A percentile compares a stretch with the other conserved stretches of the same genome.
Conservation (phyloP, 2,888 invertebrate genomes). For the Cremastinae sp. region DNA sequence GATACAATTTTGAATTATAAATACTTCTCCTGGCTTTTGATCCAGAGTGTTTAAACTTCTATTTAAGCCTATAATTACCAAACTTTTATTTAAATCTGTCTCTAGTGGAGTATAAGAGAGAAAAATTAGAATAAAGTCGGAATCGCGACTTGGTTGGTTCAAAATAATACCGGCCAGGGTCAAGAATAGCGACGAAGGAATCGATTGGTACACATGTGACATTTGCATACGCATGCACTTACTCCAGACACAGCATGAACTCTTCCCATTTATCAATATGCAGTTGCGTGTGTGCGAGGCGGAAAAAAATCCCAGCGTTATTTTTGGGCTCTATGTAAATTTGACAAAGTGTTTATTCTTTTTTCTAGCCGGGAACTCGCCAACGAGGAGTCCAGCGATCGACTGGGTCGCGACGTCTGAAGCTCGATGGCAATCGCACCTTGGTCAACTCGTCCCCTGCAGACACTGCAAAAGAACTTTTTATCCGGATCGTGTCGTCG, state of each 20-base stretch:
- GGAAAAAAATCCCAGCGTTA: conserved; percentile 24
- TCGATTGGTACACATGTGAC: conserved; percentile 51
- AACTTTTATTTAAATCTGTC: no score
- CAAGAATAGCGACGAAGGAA: conserved; percentile 48
- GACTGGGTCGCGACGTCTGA: conserved; percentile 77
- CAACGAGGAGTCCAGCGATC: conserved; percentile 65
- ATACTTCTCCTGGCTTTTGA: no score
- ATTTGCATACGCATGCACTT: conserved; percentile 57
- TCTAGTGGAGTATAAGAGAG: no score
- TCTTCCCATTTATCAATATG: conserved; percentile 25
- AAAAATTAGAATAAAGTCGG: no score
- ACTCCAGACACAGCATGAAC: conserved; percentile 3
- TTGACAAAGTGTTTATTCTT: background rate
- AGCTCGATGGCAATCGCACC: conserved; percentile 82
- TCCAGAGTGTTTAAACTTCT: no score
- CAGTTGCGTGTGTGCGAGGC: conserved; percentile 5
- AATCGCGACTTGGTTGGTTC: no score
- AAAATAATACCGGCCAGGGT: conserved; percentile 57
- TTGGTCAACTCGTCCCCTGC: conserved; percentile 83
- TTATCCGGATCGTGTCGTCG: conserved; percentile 83
- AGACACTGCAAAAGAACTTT: conserved; percentile 84
- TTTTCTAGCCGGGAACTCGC: conserved; percentile 64
- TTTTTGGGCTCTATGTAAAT: conserved; percentile 20
- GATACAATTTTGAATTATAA: no score
- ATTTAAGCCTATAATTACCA: no score